phyloP scores from a whole-genome alignment of 2,888 invertebrate genomes.

The Leptopterna dolabrata region DNA sequence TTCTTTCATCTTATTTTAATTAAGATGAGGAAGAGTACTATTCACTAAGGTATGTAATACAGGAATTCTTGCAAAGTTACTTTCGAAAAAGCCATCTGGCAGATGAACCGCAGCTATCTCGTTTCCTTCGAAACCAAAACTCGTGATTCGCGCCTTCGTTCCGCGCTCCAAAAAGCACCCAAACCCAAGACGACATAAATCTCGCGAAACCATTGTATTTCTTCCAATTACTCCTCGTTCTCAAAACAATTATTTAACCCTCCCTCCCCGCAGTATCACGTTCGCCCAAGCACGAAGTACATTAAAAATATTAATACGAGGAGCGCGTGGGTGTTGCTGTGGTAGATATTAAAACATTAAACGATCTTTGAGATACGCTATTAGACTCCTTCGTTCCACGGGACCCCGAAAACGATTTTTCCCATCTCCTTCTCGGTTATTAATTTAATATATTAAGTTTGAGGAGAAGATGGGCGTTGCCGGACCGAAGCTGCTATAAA shows the following conservation, averaged over 20 bases:
- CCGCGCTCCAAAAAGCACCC: background rate
- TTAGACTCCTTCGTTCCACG: conserved; percentile 23
- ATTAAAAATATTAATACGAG: conserved; percentile 52
- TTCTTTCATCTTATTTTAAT: no score
- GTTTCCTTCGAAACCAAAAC: no score
- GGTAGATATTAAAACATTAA: conserved; percentile 55
- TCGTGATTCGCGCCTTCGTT: no score
- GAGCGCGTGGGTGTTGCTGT: conserved; percentile 51
- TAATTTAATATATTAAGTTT: conserved; percentile 58
- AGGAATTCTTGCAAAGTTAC: no score
- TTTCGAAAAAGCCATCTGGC: no score
- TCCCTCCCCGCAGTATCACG: conserved; percentile 29
- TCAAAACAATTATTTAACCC: conserved; percentile 46
- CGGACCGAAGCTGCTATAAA: conserved; percentile 54
- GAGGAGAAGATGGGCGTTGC: conserved; percentile 53
- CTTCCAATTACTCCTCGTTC: conserved; percentile 36
- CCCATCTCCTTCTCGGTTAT: conserved; percentile 51
- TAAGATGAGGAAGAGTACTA: no score
- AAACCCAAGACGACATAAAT: background rate
- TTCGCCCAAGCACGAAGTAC: conserved; percentile 50
- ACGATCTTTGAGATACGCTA: conserved; percentile 51
- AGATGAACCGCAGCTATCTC: no score
- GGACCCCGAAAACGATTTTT: conserved; percentile 19
- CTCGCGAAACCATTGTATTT: background rate
- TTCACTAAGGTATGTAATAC: no score